phyloP scores from a whole-genome alignment of 64 coral and sea anemone species.

The Astreopora myriophthalma region DNA sequence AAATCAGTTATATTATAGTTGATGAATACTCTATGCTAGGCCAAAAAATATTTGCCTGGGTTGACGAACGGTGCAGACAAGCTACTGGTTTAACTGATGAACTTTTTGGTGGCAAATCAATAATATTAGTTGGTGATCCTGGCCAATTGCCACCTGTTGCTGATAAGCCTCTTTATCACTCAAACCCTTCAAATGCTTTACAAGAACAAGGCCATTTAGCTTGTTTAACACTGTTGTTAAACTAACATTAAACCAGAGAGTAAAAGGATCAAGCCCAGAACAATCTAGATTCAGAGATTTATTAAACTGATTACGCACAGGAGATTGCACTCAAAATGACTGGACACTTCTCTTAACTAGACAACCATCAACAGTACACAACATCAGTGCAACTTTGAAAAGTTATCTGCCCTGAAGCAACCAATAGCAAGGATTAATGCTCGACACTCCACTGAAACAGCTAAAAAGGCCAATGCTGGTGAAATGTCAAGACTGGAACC shows the following conservation, averaged over 20 bases:
- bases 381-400: constrained; percentile 34
- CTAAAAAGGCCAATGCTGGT: constrained; percentile 1
- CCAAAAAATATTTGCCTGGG: constrained; percentile 20
- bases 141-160: constrained; percentile 51
- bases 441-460: neutral
- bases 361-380: constrained; percentile 43
- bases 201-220: constrained; percentile 54
- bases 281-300: constrained; percentile 62
- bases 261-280: constrained; percentile 1
- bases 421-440: constrained; percentile 48
- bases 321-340: constrained; percentile 59
- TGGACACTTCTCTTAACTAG: constrained; percentile 60
- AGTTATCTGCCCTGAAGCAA: constrained; percentile 28
- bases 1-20: constrained; percentile 26
- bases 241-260: constrained; percentile 36
- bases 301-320: constrained; percentile 42
- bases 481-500: constrained; percentile 47
- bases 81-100: constrained; percentile 44
- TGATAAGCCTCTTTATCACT: constrained; percentile 63
- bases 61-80: constrained; percentile 53
- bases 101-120: constrained; percentile 39
- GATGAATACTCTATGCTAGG: constrained; percentile 45
- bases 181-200: constrained; percentile 15
- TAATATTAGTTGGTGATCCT: constrained; percentile 54
- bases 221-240: constrained; percentile 65